Base-by-base conservation (phyloP, 1,140 invertebrate species). In the Sinella curviseta region DNA sequence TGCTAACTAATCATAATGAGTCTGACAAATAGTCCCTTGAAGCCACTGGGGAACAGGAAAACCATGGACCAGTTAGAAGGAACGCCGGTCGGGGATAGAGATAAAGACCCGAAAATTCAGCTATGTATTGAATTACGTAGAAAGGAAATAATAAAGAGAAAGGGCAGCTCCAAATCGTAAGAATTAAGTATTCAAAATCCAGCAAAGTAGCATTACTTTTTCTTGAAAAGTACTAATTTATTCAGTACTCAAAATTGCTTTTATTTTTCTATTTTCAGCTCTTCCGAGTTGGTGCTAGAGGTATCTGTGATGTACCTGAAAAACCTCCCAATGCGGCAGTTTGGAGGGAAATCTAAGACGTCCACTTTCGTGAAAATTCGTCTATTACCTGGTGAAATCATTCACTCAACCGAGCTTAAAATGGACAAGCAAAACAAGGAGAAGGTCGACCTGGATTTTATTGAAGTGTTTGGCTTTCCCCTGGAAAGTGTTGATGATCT, bases 61-160 rank as follows among this genome's bases (percentile, higher is more conserved):
- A 31, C 2, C 8, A 1, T 33, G 26, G 65, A 70, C 1, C 28
- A 2, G 8, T 33, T 70, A 4, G 73, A 34, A 0, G 54, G 57
- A 14, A 76, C 78, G 0, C 73, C 74, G 1, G 78, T 79, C n/a
- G 78, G 78, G 17, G 78, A 79, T 31, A 17, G 39, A 33, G 74
- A 79, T 36, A 28, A 28, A 1, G 74, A 65, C 20, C 26, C 73
- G 0, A 79, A 76, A 60, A 30, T 79, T 8, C 73, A 75, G 54
- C 31, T 79, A 16, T 79, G 78, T 76, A 34, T 79, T 17, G 78
- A 79, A 36, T 33, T 79, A 2, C 39, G 78, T 4, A 54, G 76
- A 24, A 26, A 76, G 1, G 74, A 75, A 17, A n/a, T 30, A 0
- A 74, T 39, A 34, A 65, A 12, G 55, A 36, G 57, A 60, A 60